These are phyloP conservation scores for Prunella himalayana DNA, from an alignment of 2,113 vertebrate species.

Conservation along the genomic window DNA sequence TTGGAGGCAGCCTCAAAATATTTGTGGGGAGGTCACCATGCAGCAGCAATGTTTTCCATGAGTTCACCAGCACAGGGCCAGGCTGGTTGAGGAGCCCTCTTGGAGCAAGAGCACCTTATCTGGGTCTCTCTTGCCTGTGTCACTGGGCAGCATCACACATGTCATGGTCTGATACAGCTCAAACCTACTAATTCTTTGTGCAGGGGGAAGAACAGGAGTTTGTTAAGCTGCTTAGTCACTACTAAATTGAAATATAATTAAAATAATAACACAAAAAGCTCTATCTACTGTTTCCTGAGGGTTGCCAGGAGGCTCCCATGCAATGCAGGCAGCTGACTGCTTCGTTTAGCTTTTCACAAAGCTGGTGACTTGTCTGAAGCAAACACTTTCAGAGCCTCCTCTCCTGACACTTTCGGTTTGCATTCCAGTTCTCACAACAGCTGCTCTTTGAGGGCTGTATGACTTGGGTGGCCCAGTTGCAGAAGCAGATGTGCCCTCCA, in stretches of 20 bases:
- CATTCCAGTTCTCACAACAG: background rate
- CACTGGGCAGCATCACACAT: background rate
- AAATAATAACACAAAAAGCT: background rate
- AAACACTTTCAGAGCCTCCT: background rate
- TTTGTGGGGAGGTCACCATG: background rate
- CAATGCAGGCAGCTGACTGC: background rate
- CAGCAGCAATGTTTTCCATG: background rate
- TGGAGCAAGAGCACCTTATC: background rate
- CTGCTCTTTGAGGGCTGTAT: background rate
- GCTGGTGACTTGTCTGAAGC: background rate
- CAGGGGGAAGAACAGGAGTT: background rate
- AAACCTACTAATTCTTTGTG: background rate
- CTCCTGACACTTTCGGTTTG: background rate
- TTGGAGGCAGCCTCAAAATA: background rate
- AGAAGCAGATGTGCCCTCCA: background rate
- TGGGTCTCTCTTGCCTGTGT: background rate
- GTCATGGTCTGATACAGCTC: background rate
- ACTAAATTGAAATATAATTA: background rate
- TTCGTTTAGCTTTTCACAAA: background rate
- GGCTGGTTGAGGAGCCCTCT: background rate
- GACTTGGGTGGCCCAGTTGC: background rate
- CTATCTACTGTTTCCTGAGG: background rate
- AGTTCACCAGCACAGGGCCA: background rate
- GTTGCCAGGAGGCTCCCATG: background rate
- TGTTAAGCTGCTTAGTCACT: background rate